Evolutionary conservation across 2,888 invertebrate genomes (phyloP), one percentile per base, ranked within the genome.

Genomic region (Criorhina ranunculi): DNA sequence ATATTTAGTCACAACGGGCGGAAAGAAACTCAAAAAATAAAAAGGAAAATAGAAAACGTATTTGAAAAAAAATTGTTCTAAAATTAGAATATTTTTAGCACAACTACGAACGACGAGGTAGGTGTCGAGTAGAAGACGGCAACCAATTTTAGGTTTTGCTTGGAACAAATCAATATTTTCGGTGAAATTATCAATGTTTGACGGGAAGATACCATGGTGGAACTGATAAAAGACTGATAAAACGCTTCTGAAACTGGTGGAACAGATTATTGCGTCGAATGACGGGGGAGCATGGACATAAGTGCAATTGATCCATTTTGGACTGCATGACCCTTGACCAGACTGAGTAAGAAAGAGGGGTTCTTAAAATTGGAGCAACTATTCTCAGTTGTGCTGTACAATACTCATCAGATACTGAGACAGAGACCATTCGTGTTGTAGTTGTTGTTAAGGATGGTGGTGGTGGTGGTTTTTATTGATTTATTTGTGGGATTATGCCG

Each of bases 401-500:
- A 29, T 51, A n/a, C 44, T 29, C 44, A 59, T 59, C 67, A 60
- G 60, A 69, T 33, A 69, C 59, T n/a, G 24, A 24, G 24, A 24
- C 24, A n/a, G 40, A 33, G 49, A 40, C 66, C 40, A 46, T 57
- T 49, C 15, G 24, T 31, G 9, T 42, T 60, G n/a, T n/a, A n/a
- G n/a, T 72, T 60, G 72, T 33, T 70, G 42, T 55, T 8, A 29
- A 12, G 29, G 35, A 51, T 51, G 35, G 24, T 29, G 46, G 55
- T 33, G 62, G 37, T 33, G 51, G 40, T 62, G 40, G 42, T 44
- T 57, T 70, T 77, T 79, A 76, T 78, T 86, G 69, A 86, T 83
- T 66, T 81, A 83, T 83, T n/a, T 78, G 67, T 77, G 51, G 85
- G 79, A 86, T 86, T 86, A 81, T 87, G 78, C 60, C 85, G 81